Evolutionary conservation across 2,113 vertebrate species (phyloP).

Genomic region (Pterocles orientalis): DNA sequence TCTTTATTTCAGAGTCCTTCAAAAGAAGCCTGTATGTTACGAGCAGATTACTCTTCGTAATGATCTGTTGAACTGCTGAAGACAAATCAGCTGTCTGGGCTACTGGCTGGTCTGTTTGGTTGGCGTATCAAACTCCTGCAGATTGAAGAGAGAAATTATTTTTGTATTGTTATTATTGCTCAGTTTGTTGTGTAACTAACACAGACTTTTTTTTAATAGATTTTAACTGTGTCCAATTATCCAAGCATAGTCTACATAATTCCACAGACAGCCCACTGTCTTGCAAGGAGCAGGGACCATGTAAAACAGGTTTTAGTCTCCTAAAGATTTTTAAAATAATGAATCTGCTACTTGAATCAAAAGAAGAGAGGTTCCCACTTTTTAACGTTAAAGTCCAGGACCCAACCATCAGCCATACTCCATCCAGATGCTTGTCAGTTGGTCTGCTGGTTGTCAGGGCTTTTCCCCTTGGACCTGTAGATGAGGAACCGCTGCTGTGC

Average conservation of each 20-base stretch:
- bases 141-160: neutral
- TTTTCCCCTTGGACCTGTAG: neutral
- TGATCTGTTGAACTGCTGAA: neutral
- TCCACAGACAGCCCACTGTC: neutral
- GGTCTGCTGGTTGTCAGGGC: neutral
- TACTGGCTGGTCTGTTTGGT: neutral
- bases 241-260: fast-evolving
- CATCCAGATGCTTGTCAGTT: neutral
- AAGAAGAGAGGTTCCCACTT: neutral
- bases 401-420: neutral
- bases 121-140: neutral
- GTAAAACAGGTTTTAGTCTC: neutral
- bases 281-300: neutral
- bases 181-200: neutral
- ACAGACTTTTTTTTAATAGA: neutral
- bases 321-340: neutral
- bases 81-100: neutral
- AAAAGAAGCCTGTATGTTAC: neutral
- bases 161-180: neutral
- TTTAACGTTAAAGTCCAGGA: neutral
- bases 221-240: neutral
- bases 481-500: neutral
- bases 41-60: neutral
- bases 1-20: neutral
- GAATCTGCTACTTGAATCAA: neutral